phyloP scores from a whole-genome alignment of 2,797 vertebrate species.

The Coreius guichenoti region DNA sequence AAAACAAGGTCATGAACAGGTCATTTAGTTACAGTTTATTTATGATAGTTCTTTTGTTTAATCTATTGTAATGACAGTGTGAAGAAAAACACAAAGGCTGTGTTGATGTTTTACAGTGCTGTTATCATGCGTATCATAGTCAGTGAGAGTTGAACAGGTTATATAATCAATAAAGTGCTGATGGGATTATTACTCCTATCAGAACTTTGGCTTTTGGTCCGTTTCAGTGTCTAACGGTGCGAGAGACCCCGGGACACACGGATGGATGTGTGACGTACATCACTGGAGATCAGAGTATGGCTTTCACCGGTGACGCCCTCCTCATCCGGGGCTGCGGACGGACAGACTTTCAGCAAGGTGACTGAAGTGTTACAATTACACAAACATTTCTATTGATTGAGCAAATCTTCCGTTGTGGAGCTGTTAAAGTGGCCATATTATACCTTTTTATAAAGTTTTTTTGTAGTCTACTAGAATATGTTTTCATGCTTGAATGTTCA shows the following conservation, averaged over 20 bases:
- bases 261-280: slow-evolving; percentile 87
- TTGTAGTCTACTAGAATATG: neutral
- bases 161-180: neutral
- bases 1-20: neutral
- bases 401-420: neutral
- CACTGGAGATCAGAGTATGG: slow-evolving; percentile 81
- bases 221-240: slow-evolving; percentile 77
- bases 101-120: neutral
- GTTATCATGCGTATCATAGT: neutral
- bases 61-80: neutral
- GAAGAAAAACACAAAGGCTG: neutral
- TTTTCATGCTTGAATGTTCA: neutral
- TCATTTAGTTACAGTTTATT: neutral
- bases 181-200: neutral
- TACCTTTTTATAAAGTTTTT: neutral
- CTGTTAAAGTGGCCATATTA: neutral
- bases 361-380: neutral
- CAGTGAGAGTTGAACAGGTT: neutral
- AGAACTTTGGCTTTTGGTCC: neutral
- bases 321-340: slow-evolving; percentile 91
- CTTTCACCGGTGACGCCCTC: slow-evolving; percentile 88
- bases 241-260: slow-evolving; percentile 89
- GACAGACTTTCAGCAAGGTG: slow-evolving; percentile 93
- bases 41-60: neutral
- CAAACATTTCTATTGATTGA: neutral